Percentiles rank a stretch among this genome's conserved stretches.
Evolutionary conservation across 2,888 invertebrate species (phyloP).

Genomic region (Bimastos eiseni): DNA sequence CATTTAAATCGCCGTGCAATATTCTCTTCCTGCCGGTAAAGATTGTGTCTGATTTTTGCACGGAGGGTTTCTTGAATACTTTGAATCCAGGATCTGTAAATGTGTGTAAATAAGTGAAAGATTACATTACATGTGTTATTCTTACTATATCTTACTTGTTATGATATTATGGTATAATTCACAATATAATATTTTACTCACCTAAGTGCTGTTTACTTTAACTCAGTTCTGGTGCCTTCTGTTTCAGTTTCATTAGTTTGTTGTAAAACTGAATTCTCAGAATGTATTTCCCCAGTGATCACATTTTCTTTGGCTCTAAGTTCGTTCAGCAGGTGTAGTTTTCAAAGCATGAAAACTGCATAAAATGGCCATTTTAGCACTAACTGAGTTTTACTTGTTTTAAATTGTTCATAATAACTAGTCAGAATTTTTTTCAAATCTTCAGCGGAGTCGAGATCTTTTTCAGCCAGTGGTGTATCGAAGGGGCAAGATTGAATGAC

Average conservation of each 20-base stretch:
- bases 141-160: background rate
- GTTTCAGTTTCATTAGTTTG: background rate
- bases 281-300: background rate
- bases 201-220: background rate
- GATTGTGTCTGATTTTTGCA: background rate
- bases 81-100: background rate
- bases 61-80: no score
- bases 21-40: background rate
- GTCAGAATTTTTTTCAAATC: background rate
- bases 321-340: background rate
- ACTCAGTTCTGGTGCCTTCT: background rate
- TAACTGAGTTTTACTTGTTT: background rate
- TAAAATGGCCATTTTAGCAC: slow-evolving; percentile 1
- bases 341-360: background rate
- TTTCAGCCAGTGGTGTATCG: no score
- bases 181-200: background rate
- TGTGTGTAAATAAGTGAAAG: background rate
- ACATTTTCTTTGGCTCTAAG: background rate
- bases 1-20: background rate
- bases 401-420: background rate
- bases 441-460: background rate
- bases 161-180: background rate
- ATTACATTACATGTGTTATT: background rate
- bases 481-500: no score
- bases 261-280: background rate